Evolutionary conservation across 2,888 invertebrate genomes (phyloP), one percentile per base, ranked within the genome.

Genomic region (Protodeltote pygarga): DNA sequence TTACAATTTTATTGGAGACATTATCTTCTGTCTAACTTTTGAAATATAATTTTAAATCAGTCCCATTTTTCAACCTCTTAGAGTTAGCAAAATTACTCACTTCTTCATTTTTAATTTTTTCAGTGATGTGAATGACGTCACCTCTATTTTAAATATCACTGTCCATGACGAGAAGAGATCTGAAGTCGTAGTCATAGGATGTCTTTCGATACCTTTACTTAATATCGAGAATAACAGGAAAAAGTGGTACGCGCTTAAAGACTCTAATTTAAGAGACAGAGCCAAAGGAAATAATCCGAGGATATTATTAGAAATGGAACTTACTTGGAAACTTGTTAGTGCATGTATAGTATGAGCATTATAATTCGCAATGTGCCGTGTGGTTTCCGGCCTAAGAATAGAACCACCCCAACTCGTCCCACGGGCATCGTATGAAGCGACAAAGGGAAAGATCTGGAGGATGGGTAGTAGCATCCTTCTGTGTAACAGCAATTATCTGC

Each of bases 81-180:
- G n/a, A n/a, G 19, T 2, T 1, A 19, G 6, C 19, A 4, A 19
- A 5, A 5, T 19, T 19, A 19, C 1, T 19, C 5, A 19, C 2
- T 5, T 19, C 6, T 19, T 6, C 4, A 19, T 5, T 19, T 19
- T 6, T 6, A 2, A 19, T 6, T 1, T 19, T 87, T 93, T 58
- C 79, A 96, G 96, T 80, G 95, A 95, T 76, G 94, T 97, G 8
- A 95, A 97, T 73, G 99, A 99, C 79, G 96, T 99, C 38, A 98
- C 99, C 71, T 96, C 97, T 40, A 95, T 97, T 29, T 86, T 99
- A 64, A 98, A 99, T 83, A 93, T 99, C 20, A 97, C 97, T 0
- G 96, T 99, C 1, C 97, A 95, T 75, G 99, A 99, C 79, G 99
- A 99, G 85, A 98, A 98, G 83, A 98, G 97, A 84, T 96, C 96